Base-by-base conservation (phyloP, 1,140 invertebrate genomes). In the Drosophila mauritiana region DNA sequence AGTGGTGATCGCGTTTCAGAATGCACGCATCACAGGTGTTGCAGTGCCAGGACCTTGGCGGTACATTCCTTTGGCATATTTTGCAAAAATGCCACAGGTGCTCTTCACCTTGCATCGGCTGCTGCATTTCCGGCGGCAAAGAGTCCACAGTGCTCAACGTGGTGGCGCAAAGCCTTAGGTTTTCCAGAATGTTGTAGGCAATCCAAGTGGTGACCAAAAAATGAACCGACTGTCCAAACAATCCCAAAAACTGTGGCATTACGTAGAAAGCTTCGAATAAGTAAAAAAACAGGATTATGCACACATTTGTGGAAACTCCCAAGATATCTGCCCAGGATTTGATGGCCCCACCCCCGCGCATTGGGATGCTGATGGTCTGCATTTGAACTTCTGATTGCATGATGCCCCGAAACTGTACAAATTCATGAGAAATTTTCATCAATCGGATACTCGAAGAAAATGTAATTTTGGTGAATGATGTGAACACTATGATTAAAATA, bases 1-100 rank as follows among this genome's bases (percentile, higher is more conserved):
- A 99, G 91, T 99, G 98, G 92, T 99, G 98, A 92, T 99, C 98
- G 73, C 98, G 94, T 91, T 98, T 98, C 17, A 98, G 90, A 37
- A 99, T 96, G 89, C 98, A 99, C 8, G 91, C 86, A 54, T 94
- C 90, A 89, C 98, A 99, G 37, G 93, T 93, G 37, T 93, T 92
- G 88, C 98, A 99, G 92, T 99, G 98, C 95, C 97, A 98, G 3
- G 97, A 95, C 51, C 98, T 93, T 10, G 97, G 97, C n/a, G 98
- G 98, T n/a, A 95, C 93, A 34, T 96, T 82, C 31, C 94, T 93
- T 85, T 98, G 96, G 92, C 98, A 99, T 0, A 92, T 88, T 4
- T 93, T 77, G 93, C 97, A 98, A 53, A 96, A 94, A 51, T 94
- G 94, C 96, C 97, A 98, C 34, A 53, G 27, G n/a, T 69, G 39